Evolutionary conservation across 2,797 vertebrate genomes (phyloP).

Genomic region (Neopelma chrysocephalum): DNA sequence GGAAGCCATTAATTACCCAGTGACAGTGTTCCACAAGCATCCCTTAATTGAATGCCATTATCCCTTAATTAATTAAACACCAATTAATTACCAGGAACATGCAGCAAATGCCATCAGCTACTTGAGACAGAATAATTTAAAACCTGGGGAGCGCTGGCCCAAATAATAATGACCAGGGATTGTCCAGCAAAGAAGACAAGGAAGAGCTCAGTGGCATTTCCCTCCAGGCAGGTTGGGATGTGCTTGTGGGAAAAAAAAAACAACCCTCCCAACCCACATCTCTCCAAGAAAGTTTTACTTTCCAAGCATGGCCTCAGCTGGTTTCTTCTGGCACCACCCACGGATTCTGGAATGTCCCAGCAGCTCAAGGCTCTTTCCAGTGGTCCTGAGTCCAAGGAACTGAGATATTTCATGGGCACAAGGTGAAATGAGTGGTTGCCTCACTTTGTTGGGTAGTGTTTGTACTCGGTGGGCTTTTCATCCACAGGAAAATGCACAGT

Average conservation of each 20-base stretch:
- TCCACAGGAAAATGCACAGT: rapidly evolving
- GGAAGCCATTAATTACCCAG: slow-evolving; percentile 48
- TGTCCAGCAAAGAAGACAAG: background rate
- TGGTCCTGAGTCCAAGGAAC: rapidly evolving
- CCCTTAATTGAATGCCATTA: slow-evolving; percentile 52
- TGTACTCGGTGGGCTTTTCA: background rate
- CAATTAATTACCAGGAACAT: slow-evolving; percentile 61
- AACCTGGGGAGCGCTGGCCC: background rate
- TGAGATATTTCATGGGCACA: background rate
- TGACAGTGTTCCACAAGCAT: slow-evolving; percentile 12
- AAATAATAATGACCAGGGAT: background rate
- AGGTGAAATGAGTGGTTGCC: background rate
- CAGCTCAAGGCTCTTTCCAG: background rate
- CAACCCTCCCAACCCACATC: rapidly evolving
- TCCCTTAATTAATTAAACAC: slow-evolving; percentile 67
- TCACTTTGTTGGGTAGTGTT: background rate
- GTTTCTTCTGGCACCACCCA: background rate
- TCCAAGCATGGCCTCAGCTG: background rate
- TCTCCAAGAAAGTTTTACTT: background rate
- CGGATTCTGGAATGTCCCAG: background rate
- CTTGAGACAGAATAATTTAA: slow-evolving; percentile 15
- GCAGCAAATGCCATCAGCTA: slow-evolving; percentile 48
- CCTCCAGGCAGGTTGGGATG: background rate
- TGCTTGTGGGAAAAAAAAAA: background rate
- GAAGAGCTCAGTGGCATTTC: rapidly evolving